Conservation (phyloP, 1,140 invertebrate genomes). For the Drosophila ambigua region DNA sequence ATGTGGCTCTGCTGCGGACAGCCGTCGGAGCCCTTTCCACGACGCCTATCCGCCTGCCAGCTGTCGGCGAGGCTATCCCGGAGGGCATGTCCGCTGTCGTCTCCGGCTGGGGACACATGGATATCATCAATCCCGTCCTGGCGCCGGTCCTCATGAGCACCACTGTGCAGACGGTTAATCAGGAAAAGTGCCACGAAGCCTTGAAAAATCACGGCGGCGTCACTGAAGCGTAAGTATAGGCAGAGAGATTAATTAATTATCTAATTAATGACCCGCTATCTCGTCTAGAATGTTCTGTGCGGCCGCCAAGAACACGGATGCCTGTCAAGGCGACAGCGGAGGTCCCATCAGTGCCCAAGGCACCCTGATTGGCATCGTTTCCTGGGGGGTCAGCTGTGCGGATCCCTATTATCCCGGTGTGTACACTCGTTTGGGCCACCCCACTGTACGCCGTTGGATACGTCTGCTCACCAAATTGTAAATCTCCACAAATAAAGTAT, state of each 20-base stretch:
- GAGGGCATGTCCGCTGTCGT: slow-evolving; percentile 57
- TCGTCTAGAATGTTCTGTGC: slow-evolving; percentile 85
- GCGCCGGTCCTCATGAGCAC: slow-evolving; percentile 70
- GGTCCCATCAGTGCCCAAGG: slow-evolving; percentile 84
- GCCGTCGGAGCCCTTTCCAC: slow-evolving; percentile 29
- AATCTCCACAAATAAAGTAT: slow-evolving; percentile 18
- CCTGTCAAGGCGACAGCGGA: slow-evolving; percentile 84
- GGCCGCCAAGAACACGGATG: slow-evolving; percentile 78
- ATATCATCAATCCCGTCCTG: slow-evolving; percentile 60
- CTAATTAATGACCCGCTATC: background rate
- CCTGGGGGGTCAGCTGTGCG: slow-evolving; percentile 88
- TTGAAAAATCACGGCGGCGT: slow-evolving; percentile 68
- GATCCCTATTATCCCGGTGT: slow-evolving; percentile 86
- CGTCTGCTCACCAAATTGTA: slow-evolving; percentile 69
- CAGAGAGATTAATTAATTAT: slow-evolving; percentile 1
- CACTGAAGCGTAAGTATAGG: slow-evolving; percentile 68
- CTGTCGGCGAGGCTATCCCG: slow-evolving; percentile 36
- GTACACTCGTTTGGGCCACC: slow-evolving; percentile 86
- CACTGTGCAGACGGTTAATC: slow-evolving; percentile 70
- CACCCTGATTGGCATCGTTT: slow-evolving; percentile 86
- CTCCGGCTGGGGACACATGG: slow-evolving; percentile 81
- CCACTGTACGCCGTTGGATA: slow-evolving; percentile 72
- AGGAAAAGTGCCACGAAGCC: slow-evolving; percentile 60
- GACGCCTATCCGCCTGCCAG: slow-evolving; percentile 58
- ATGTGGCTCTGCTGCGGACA: slow-evolving; percentile 69